A percentile compares a stretch with the other conserved stretches of the same genome.
Conservation (phyloP, 2,888 invertebrate genomes). For the Agrotis clavis region DNA sequence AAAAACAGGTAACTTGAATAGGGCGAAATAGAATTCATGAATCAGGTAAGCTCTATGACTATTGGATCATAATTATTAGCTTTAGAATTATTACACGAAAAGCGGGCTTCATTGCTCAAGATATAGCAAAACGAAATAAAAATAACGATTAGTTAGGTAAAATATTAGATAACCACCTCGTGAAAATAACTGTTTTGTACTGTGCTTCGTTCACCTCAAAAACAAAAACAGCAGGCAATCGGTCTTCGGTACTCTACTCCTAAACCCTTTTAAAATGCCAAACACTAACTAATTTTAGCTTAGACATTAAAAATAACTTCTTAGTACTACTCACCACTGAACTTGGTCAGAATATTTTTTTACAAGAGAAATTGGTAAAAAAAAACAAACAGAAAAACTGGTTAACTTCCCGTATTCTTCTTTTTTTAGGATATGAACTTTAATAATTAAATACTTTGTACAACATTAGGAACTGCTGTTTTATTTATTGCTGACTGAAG, state of each 20-base stretch:
- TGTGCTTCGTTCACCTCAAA: neutral
- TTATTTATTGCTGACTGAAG: slow-evolving; percentile 13
- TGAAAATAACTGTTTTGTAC: slow-evolving; percentile 20
- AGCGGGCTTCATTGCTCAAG: slow-evolving; percentile 2
- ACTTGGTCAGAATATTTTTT: slow-evolving; percentile 22
- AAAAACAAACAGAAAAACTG: neutral
- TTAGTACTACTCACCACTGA: slow-evolving; percentile 44
- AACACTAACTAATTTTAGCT: slow-evolving; percentile 49
- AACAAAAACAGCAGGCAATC: slow-evolving; percentile 18
- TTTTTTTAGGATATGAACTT: neutral
- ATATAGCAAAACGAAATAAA: neutral
- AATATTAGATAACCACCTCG: slow-evolving; percentile 44
- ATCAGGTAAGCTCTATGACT: neutral
- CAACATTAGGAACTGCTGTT: neutral
- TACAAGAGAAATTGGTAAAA: neutral
- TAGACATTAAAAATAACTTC: slow-evolving; percentile 29
- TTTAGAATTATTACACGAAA: neutral
- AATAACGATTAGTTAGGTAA: slow-evolving; percentile 3
- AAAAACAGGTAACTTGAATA: neutral
- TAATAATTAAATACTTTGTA: neutral
- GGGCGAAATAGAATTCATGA: neutral
- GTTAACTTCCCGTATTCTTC: neutral
- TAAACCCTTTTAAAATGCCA: slow-evolving; percentile 34
- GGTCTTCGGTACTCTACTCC: slow-evolving; percentile 10
- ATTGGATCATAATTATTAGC: neutral